Base-by-base conservation (phyloP, 2,888 invertebrate species). In the Drosophila nigricruria region DNA sequence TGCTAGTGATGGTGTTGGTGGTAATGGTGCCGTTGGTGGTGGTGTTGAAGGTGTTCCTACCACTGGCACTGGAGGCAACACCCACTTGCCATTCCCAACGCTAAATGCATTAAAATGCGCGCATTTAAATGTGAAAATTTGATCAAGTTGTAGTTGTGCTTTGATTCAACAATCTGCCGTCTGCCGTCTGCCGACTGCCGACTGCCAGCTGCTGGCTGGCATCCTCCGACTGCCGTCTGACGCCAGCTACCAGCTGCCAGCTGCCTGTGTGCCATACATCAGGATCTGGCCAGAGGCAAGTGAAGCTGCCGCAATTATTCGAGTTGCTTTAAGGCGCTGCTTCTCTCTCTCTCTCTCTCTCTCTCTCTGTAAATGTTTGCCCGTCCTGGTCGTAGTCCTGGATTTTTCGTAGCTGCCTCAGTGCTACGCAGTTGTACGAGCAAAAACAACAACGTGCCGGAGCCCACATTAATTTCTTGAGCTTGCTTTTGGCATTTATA, bases 401-500 rank as follows among this genome's bases (percentile, higher is more conserved):
- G 54, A 62, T 25, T 56, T 27, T 23, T 23, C 16, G 34, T 27
- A 6, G 16, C 42, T 16, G 36, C 38, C n/a, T 36, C 16, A 27
- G 30, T 20, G 52, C 23, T 18, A 36, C 52, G 49, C 40, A 20
- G 43, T 8, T 43, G 3, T 16, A 23, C 43, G 23, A 25, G 36
- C 43, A 56, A 47, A 25, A 70, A 64, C 64, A 61, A 62, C 70
- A 62, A 57, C 59, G 36, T 45, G 66, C 67, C 30, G 53, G 23
- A 54, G 63, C 56, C 49, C 79, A 70, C 83, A 81, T 77, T 71
- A 81, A 80, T 80, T 73, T 64, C 47, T 71, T 58, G 70, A 67
- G 83, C 66, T 82, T 82, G 73, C 74, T 80, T 80, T 81, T 82
- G 81, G 81, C 83, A 82, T 81, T 82, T 81, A 81, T 82, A 77